Evolutionary conservation across 2,113 vertebrate genomes (phyloP).

Genomic region (Silurus meridionalis): DNA sequence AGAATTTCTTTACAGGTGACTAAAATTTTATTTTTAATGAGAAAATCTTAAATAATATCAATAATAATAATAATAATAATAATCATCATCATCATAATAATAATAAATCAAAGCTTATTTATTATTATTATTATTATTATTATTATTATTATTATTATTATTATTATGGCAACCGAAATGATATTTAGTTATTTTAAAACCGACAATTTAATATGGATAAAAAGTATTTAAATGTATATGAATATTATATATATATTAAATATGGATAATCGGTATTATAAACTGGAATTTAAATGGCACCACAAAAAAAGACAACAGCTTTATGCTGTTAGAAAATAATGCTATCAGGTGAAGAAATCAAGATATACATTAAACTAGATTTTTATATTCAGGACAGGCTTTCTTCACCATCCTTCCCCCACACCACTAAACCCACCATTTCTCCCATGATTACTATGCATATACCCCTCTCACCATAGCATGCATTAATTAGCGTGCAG

Average conservation of each 20-base stretch:
- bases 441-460: slow-evolving; percentile 69
- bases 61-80: no score
- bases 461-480: slow-evolving; percentile 63
- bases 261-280: no score
- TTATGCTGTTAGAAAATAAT: background rate
- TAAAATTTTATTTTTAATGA: background rate
- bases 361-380: background rate
- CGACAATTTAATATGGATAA: slow-evolving; percentile 4
- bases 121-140: no score
- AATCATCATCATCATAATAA: background rate
- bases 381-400: slow-evolving; percentile 1
- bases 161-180: background rate
- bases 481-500: slow-evolving; percentile 74
- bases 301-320: background rate
- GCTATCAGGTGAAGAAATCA: background rate
- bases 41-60: no score
- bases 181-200: background rate
- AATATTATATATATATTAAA: no score
- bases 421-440: slow-evolving; percentile 34
- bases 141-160: no score
- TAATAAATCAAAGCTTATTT: no score
- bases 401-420: slow-evolving; percentile 35
- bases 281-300: no score
- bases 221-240: no score
- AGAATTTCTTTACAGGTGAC: background rate